Percentiles rank a stretch among this genome's conserved stretches.
Evolutionary conservation across 1,140 invertebrate genomes (phyloP).

Genomic region (Camponotus vicinus): DNA sequence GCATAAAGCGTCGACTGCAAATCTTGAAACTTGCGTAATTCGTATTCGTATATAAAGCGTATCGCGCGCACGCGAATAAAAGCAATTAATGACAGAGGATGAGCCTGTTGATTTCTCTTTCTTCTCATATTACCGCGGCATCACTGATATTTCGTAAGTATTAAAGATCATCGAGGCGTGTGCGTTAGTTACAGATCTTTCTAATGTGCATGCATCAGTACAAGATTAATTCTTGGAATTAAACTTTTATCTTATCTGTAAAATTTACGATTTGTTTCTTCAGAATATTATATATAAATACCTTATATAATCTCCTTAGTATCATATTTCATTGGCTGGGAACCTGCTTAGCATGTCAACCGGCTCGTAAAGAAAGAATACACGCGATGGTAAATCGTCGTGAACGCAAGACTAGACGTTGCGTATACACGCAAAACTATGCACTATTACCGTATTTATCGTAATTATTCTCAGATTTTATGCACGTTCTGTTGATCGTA

Average conservation of each 20-base stretch:
- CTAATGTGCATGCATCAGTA: background rate
- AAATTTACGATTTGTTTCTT: constrained; percentile 19
- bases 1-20: constrained; percentile 69
- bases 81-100: constrained; percentile 66
- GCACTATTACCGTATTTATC: constrained; percentile 31
- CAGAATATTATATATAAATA: constrained; percentile 43
- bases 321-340: constrained; percentile 34
- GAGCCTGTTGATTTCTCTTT: constrained; percentile 22
- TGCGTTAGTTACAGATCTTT: constrained; percentile 23
- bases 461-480: constrained; percentile 17
- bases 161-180: constrained; percentile 42
- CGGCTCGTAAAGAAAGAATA: background rate
- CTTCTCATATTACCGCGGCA: constrained; percentile 35
- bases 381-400: constrained; percentile 35
- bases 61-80: constrained; percentile 65
- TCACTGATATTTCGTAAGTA: constrained; percentile 65
- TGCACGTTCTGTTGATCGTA: background rate
- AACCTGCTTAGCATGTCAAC: constrained; percentile 22
- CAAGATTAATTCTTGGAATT: background rate
- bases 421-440: background rate
- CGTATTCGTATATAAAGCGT: constrained; percentile 67
- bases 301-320: background rate
- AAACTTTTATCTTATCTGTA: constrained; percentile 23
- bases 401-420: background rate
- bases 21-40: constrained; percentile 71